Base-by-base conservation (phyloP, 1,140 invertebrate species). In the Drosophila obscura region DNA sequence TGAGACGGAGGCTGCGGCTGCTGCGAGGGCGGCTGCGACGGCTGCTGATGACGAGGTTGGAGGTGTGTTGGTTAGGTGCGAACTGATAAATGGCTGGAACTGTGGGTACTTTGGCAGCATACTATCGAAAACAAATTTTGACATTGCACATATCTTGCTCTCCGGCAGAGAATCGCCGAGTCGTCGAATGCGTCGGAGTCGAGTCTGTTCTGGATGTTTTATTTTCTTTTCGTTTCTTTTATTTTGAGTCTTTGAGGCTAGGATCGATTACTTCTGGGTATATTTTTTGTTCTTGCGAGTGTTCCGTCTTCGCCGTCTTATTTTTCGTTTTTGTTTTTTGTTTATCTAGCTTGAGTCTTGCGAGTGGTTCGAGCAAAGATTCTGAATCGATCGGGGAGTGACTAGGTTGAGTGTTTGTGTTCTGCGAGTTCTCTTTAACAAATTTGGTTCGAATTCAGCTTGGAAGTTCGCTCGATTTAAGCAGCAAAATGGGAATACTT, bases 111-210 rank as follows among this genome's bases (percentile, higher is more conserved):
- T 98, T 83, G 97, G 97, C 93, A 98, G 95, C 96, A 98, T 97
- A 94, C 96, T 97, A 96, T 98, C 97, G 94, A 98, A 97, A 95
- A 97, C 96, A 94, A 97, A 97, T 95, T 98, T 98, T 95, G 96
- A 97, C 97, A 98, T 97, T 94, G 94, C 95, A 93, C 93, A 93
- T 93, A 91, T 66, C 80, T 80, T 57, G 64, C 76, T 74, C 75
- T 77, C 77, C 80, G 68, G 77, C 82, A 77, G 81, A 80, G 81
- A 72, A 84, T 62, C 72, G 64, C 65, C 75, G 69, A 80, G 64
- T 71, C 35, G 35, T 39, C 35, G 67, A 66, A 63, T 61, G 46
- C 60, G 41, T 60, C 55, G 59, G 43, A 72, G 58, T 73, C 35
- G 35, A 39, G 35, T 58, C 44, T 45, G 53, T 22, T 57, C 5